A percentile compares a stretch with the other conserved stretches of the same genome.
These are phyloP conservation scores for Harlomillsia oculata DNA, from an alignment of 1,140 invertebrate genomes.

Conservation along the genomic window DNA sequence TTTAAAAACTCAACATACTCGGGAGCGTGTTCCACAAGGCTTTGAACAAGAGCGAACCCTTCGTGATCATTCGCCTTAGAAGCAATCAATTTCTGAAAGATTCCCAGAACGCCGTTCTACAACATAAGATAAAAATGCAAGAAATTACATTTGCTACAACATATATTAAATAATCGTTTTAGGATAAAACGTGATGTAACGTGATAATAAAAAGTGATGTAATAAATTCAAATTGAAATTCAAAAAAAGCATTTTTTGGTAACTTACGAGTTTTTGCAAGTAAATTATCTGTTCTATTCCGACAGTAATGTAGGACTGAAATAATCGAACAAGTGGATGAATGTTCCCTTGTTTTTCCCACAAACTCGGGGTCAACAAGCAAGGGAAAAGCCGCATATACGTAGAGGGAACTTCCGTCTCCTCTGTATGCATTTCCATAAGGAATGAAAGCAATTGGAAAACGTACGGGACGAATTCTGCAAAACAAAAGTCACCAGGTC, in stretches of 20 bases:
- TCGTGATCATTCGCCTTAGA: constrained; percentile 93
- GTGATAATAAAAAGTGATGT: constrained; percentile 10
- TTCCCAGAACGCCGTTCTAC: constrained; percentile 74
- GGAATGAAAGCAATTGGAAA: constrained; percentile 87
- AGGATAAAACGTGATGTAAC: neutral
- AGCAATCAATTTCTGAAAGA: constrained; percentile 93
- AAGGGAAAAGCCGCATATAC: constrained; percentile 82
- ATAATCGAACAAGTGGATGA: constrained; percentile 73
- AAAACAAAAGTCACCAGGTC: too few species aligned
- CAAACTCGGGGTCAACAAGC: constrained; percentile 70
- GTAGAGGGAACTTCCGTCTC: constrained; percentile 62
- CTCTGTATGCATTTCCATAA: constrained; percentile 67
- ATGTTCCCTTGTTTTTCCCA: constrained; percentile 91
- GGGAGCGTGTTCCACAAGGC: constrained; percentile 64
- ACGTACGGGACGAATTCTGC: constrained; percentile 94
- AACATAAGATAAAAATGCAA: constrained; percentile 39
- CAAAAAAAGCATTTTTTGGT: neutral
- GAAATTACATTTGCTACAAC: neutral
- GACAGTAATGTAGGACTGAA: constrained; percentile 73
- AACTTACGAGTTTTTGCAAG: constrained; percentile 54
- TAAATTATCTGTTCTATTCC: constrained; percentile 62
- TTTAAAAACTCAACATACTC: constrained; percentile 47
- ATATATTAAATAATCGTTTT: neutral
- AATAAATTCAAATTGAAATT: constrained; percentile 1
- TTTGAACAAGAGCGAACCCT: constrained; percentile 83